phyloP scores from a whole-genome alignment of 2,888 invertebrate genomes.

The Bellardia bayeri region DNA sequence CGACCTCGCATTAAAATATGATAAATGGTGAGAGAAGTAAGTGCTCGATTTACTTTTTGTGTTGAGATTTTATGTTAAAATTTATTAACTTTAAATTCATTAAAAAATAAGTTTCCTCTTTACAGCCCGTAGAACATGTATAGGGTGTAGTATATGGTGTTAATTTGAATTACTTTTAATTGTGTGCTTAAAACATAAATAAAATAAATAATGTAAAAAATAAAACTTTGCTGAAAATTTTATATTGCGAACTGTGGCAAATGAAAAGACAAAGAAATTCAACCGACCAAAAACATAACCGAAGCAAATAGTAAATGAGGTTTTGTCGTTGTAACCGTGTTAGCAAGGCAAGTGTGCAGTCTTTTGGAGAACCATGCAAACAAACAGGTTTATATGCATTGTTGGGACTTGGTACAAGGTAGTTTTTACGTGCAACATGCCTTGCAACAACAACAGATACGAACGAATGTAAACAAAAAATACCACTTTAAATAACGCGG shows the following conservation, averaged over 20 bases:
- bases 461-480: conserved; percentile 49
- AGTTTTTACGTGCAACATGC: conserved; percentile 64
- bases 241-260: conserved; percentile 42
- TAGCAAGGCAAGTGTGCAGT: conserved; percentile 65
- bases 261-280: conserved; percentile 42
- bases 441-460: conserved; percentile 50
- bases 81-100: not conserved
- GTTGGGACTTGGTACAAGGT: conserved; percentile 62
- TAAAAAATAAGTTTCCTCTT: not conserved
- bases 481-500: conserved; percentile 62
- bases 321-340: conserved; percentile 67
- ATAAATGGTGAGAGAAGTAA: too few species aligned
- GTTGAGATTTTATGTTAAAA: not conserved
- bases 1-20: too few species aligned
- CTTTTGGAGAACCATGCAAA: conserved; percentile 47
- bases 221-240: conserved; percentile 9
- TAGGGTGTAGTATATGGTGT: not conserved
- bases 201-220: conserved; percentile 1
- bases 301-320: conserved; percentile 48
- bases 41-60: too few species aligned
- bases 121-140: not conserved
- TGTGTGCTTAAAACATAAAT: not conserved
- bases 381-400: conserved; percentile 64
- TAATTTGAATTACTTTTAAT: conserved; percentile 10
- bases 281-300: conserved; percentile 41